Evolutionary conservation across 2,888 invertebrate genomes (phyloP).

Genomic region (Fragum fragum): DNA sequence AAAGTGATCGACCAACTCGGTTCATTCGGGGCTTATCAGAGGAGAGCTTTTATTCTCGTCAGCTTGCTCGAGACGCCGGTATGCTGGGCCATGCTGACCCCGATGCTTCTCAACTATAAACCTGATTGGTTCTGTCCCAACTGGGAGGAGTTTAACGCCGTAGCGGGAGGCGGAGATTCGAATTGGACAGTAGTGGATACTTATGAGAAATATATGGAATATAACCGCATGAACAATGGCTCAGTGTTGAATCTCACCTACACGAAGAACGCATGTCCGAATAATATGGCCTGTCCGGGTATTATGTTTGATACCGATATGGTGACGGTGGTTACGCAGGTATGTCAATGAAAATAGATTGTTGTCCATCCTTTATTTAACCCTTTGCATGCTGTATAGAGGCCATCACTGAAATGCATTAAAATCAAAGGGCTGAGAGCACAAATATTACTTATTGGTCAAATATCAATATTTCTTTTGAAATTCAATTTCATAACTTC

Average conservation of each 20-base stretch:
- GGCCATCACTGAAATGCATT: no score
- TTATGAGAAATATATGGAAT: not conserved
- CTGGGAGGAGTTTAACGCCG: slow-evolving; percentile 10
- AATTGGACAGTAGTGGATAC: slow-evolving; percentile 1
- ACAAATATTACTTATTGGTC: no score
- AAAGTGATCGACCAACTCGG: slow-evolving; percentile 1
- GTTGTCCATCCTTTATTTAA: no score
- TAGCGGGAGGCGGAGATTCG: slow-evolving; percentile 1
- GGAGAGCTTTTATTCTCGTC: slow-evolving; percentile 2
- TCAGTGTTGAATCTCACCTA: slow-evolving; percentile 5
- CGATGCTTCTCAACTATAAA: slow-evolving; percentile 14
- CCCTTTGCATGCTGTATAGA: no score
- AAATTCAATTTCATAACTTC: no score
- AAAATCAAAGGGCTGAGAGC: no score
- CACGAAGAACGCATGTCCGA: slow-evolving; percentile 16
- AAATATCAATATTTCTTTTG: no score
- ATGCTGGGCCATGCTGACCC: slow-evolving; percentile 19
- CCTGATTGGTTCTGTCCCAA: slow-evolving; percentile 19
- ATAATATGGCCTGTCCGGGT: slow-evolving; percentile 14
- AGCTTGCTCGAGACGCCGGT: slow-evolving; percentile 11
- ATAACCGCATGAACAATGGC: slow-evolving; percentile 1
- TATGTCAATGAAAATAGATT: no score
- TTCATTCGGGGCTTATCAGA: slow-evolving; percentile 8
- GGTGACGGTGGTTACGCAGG: slow-evolving; percentile 19
- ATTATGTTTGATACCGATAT: slow-evolving; percentile 18